Conservation (phyloP, 2,797 vertebrate species). For the Gambelia wislizenii region DNA sequence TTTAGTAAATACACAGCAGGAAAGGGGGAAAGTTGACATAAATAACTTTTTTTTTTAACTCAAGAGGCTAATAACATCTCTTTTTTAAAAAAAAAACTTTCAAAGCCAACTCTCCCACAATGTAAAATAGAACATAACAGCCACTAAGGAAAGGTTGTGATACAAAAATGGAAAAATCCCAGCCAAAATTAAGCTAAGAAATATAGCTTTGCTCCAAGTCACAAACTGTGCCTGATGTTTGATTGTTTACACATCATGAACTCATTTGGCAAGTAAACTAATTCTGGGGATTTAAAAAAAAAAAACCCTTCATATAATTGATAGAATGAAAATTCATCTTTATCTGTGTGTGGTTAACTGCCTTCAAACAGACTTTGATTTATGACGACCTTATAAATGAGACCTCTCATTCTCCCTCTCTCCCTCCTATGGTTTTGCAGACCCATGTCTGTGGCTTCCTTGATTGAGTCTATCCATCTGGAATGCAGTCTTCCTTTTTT, state of each 20-base stretch:
- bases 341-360: too few species aligned
- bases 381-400: too few species aligned
- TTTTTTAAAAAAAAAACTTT: neutral
- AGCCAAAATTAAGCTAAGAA: fast-evolving
- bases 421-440: too few species aligned
- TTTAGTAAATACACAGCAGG: slow-evolving; percentile 27
- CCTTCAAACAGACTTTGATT: too few species aligned
- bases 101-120: slow-evolving; percentile 1
- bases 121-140: neutral
- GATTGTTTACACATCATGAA: neutral
- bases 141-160: neutral
- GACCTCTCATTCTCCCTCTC: too few species aligned
- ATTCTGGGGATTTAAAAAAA: neutral
- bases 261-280: neutral
- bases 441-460: too few species aligned
- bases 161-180: neutral
- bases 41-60: neutral
- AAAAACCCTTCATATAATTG: neutral
- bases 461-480: too few species aligned
- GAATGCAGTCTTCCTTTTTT: too few species aligned
- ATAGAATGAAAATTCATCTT: neutral
- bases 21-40: slow-evolving; percentile 4
- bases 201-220: neutral
- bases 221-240: neutral
- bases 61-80: neutral